Evolutionary conservation across 2,888 invertebrate genomes (phyloP).

Genomic region (Allygus modestus): DNA sequence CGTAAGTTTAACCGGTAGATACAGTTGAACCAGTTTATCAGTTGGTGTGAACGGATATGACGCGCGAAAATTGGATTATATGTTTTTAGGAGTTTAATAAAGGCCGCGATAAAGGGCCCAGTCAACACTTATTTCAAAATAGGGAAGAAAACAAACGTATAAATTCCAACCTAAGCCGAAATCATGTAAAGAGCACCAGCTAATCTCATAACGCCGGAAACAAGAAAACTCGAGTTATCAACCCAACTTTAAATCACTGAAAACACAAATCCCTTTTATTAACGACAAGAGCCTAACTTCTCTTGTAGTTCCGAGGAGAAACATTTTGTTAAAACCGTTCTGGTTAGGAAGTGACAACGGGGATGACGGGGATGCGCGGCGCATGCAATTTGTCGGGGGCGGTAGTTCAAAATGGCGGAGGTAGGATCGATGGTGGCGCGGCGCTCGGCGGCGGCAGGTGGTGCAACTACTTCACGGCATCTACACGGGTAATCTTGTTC

Average conservation of each 20-base stretch:
- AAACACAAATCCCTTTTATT: constrained; percentile 59
- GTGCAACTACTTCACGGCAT: constrained; percentile 58
- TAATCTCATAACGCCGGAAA: constrained; percentile 36
- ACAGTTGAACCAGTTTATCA: too few relatives aligned
- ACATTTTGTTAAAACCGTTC: constrained; percentile 63
- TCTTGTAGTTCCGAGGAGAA: constrained; percentile 55
- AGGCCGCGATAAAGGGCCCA: too few relatives aligned
- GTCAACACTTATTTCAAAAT: too few relatives aligned
- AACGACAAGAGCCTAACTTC: constrained; percentile 54
- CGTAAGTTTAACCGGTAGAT: too few relatives aligned
- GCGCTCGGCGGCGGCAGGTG: constrained; percentile 33
- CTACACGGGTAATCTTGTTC: constrained; percentile 57
- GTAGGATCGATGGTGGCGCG: constrained; percentile 58
- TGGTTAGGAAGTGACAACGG: constrained; percentile 62
- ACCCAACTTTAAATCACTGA: constrained; percentile 47
- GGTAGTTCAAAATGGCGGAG: constrained; percentile 61
- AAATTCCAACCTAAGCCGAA: neutral
- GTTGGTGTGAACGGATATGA: too few relatives aligned
- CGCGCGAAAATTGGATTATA: too few relatives aligned
- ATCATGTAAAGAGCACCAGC: neutral
- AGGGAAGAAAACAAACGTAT: neutral
- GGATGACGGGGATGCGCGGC: constrained; percentile 56
- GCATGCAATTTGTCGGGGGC: constrained; percentile 61
- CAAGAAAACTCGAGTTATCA: constrained; percentile 29
- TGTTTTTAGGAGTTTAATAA: too few relatives aligned